These are phyloP conservation scores for Microctonus aethiopoides DNA, from an alignment of 2,888 invertebrate genomes.

Conservation along the genomic window DNA sequence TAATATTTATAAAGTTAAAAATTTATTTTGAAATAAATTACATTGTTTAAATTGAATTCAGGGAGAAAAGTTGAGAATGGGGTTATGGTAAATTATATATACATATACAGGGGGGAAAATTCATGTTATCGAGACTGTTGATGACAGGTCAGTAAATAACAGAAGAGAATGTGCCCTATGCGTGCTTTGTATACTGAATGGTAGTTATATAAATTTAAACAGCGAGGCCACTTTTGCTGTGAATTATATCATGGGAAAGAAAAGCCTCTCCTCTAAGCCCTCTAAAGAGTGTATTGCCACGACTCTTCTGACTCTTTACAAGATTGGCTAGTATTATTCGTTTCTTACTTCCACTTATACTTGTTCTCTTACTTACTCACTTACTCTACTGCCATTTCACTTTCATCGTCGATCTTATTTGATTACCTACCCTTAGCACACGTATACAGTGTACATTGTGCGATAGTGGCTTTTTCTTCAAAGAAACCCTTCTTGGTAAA, in stretches of 20 bases:
- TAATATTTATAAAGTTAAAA: background rate
- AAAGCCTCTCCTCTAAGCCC: too few relatives aligned
- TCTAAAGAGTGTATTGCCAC: constrained; percentile 1
- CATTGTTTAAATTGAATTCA: background rate
- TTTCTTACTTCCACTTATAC: too few relatives aligned
- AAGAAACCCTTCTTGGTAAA: background rate
- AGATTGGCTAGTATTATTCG: background rate
- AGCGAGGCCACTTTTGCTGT: constrained; percentile 7
- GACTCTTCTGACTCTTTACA: background rate
- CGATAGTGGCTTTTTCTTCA: background rate
- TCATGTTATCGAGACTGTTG: constrained; percentile 11
- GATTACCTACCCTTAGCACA: too few relatives aligned
- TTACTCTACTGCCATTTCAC: background rate
- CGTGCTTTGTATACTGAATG: background rate
- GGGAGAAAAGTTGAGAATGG: background rate
- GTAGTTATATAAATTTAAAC: constrained; percentile 7
- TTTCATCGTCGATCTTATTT: background rate
- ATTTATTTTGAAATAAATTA: background rate
- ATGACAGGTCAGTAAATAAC: constrained; percentile 19
- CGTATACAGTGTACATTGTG: too few relatives aligned
- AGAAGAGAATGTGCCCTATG: background rate
- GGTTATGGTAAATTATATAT: background rate
- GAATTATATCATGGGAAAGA: background rate
- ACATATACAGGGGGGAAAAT: background rate
- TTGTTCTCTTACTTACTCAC: background rate